A percentile compares a stretch with the other conserved stretches of the same genome.
Evolutionary conservation across 2,888 invertebrate genomes (phyloP).

Genomic region (Chirona hameri): DNA sequence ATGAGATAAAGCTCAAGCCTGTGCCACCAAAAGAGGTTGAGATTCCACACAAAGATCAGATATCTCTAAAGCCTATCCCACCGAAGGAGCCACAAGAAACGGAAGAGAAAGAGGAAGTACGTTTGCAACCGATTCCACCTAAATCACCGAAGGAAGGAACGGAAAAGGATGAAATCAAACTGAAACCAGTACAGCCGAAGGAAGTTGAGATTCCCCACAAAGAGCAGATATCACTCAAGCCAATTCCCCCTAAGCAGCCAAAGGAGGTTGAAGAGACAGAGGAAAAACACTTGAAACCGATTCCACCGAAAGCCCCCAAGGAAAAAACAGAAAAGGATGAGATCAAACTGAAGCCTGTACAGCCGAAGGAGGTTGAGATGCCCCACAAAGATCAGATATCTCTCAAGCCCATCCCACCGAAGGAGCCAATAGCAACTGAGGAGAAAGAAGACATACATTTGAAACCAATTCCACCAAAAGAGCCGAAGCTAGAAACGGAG

Average conservation of each 20-base stretch:
- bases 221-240: neutral
- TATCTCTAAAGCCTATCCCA: neutral
- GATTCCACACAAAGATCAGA: neutral
- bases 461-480: neutral
- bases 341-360: neutral
- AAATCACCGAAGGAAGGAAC: neutral
- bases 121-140: neutral
- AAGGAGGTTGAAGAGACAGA: neutral
- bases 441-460: neutral
- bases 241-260: neutral
- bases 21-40: neutral
- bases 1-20: neutral
- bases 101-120: neutral
- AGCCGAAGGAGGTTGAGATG: neutral
- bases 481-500: neutral
- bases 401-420: neutral
- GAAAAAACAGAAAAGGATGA: neutral
- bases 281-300: neutral
- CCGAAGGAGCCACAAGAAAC: neutral
- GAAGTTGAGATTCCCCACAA: neutral
- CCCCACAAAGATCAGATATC: neutral
- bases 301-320: neutral
- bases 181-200: neutral
- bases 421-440: too few species aligned
- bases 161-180: neutral